Evolutionary conservation across 92 coral and sea anemone species (phyloP), one percentile per base, ranked within the genome.

Genomic region (Palythoa grandis): DNA sequence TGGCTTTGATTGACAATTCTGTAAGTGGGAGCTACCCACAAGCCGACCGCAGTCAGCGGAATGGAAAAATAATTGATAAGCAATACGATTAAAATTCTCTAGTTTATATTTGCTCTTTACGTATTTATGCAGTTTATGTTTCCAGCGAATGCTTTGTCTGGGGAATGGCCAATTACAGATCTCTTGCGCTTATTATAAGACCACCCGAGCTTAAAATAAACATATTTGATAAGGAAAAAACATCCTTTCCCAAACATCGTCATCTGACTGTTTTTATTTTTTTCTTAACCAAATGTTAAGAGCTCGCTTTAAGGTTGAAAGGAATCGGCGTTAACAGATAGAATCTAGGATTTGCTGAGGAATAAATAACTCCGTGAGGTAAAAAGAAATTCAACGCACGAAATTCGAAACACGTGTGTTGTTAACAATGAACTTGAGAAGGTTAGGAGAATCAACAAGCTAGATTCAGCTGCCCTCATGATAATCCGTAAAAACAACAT

Each of bases 401-500:
- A 80, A 80, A 65, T 43, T 80, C 74, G 20, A 52, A 67, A 63
- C 85, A 80, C 85, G 85, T 80, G 85, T 58, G 74, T 53, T 14
- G 25, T 50, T 43, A 67, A 80, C 85, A 80, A 80, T 80, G 58
- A 65, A 66, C 75, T 80, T 48, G 25, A 43, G 22, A 11, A 29
- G 14, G 35, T 29, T 29, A 29, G 56, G 47, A 80, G 65, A 70
- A 70, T 80, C 85, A 80, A 80, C 85, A 80, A 80, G 60, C 66
- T 23, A 77, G 85, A 88, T 84, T 91, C 93, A 91, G 91, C 93
- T 91, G 93, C 88, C 75, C 83, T 85, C 57, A 83, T 77, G 86
- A 87, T 91, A 87, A 91, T 87, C 91, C 83, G 91, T 60, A 90
- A 94, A 94, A 94, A 94, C 98, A 94, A 92, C 93, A 87, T 92